Conservation (phyloP, 2,888 invertebrate species). For the Trichopria drosophilae region DNA sequence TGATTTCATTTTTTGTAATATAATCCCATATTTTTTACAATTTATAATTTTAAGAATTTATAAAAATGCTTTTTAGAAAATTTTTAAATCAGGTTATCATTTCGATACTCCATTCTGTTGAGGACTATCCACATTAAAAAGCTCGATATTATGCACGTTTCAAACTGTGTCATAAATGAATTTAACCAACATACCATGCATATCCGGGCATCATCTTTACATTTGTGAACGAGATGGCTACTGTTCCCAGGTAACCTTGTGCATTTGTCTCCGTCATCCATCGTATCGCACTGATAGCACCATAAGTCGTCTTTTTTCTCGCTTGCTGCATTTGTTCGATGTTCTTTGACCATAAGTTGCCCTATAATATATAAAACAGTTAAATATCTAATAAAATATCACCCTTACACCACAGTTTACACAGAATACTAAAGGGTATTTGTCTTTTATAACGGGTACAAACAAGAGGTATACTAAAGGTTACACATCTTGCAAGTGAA, state of each 20-base stretch:
- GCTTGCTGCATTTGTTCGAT: conserved; percentile 79
- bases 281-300: conserved; percentile 81
- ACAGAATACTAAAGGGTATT: background rate
- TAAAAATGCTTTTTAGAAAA: too few species aligned
- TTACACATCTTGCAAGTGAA: too few species aligned
- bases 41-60: too few species aligned
- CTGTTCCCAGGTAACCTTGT: conserved; percentile 67
- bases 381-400: conserved; percentile 19
- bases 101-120: too few species aligned
- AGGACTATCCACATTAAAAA: too few species aligned
- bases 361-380: conserved; percentile 38
- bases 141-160: background rate
- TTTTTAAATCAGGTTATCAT: too few species aligned
- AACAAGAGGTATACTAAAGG: too few species aligned
- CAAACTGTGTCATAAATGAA: background rate
- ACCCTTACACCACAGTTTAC: background rate
- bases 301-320: conserved; percentile 77
- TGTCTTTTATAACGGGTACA: too few species aligned
- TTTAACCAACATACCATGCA: conserved; percentile 69
- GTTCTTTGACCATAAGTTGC: conserved; percentile 64
- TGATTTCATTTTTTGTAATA: too few species aligned
- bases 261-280: conserved; percentile 74
- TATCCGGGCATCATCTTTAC: conserved; percentile 73
- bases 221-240: conserved; percentile 70
- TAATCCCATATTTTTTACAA: too few species aligned